Base-by-base conservation (phyloP, 2,797 vertebrate genomes). In the Sebastiscus tertius region DNA sequence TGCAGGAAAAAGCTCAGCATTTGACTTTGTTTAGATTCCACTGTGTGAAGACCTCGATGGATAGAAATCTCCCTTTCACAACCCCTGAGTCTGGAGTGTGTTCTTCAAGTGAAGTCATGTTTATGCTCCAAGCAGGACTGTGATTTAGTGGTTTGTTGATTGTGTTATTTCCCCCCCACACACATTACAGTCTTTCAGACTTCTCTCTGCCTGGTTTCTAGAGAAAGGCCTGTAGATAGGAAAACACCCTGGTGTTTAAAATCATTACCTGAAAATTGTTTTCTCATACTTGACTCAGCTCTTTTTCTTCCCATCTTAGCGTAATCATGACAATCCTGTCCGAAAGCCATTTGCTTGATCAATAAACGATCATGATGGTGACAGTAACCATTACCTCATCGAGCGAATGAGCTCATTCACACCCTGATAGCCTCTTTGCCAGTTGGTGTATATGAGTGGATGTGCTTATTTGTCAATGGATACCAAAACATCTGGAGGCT, bases 21-120 rank as follows among this genome's bases (percentile, higher is more conserved):
- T 68, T 20, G 29, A 63, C 72, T 72, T 63, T 88, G 78, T 88
- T 89, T 88, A 61, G 46, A 85, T 86, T 79, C 59, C 54, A 59
- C 11, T 16, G 72, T 54, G 61, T 68, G 56, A 79, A 71, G 31
- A 39, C 64, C 3, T 27, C 20, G 70, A 79, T 62, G 46, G 71
- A 83, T 84, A 77, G 60, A 75, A 60, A 34, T 36, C 36, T 65
- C 59, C 9, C 13, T 39, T 75, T 16, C 12, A 72, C 54, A 36
- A 2, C 4, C 42, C 20, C 34, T 2, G 24, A 66, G 33, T 52
- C 56, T 8, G 5, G 8, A 49, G 73, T n/a, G 39, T 71, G 64
- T 61, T 75, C 80, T 73, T 80, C 66, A 80, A 79, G 78, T 86
- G 52, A 24, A 72, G 65, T 88, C 76, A 60, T 83, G 82, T 90